Evolutionary conservation across 2,888 invertebrate species (phyloP), one percentile per base, ranked within the genome.

Genomic region (Ormyrus labotus): DNA sequence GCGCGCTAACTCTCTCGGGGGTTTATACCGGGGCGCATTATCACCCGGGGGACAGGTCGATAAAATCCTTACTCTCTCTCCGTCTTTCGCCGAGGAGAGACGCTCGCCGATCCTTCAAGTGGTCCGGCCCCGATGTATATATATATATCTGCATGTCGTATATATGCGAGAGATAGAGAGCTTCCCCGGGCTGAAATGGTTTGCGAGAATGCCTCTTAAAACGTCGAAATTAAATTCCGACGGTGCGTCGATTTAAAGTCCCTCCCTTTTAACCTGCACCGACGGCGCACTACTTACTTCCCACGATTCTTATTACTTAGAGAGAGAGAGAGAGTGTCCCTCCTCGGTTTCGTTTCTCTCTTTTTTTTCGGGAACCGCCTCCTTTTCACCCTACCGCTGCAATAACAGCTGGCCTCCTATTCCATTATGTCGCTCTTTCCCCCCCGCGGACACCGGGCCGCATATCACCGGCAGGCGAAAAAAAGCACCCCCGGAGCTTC

Each of bases 171-270:
- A 19, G 55, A 73, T 68, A 55, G 11, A 68, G 57, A 34, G 60
- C 9, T 57, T 77, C 78, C 70, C 34, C 51, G 58, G 58, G 82
- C 72, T 69, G 80, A 80, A 74, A 82, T 83, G 83, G 84, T 78
- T 74, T 67, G 78, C 78, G 78, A 74, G 83, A 81, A 83, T 83
- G 81, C 85, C 87, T 86, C 87, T 87, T 87, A 87, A 88, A 88
- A 88, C 85, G 88, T 87, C 85, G 86, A 89, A 89, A 89, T 89
- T 88, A 89, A 89, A 89, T 89, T 89, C 89, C 89, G 84, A 77
- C 83, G 83, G 83, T 81, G 85, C 82, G 79, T 73, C 84, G 84
- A 84, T 86, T 86, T 85, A 85, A 85, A 84, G 85, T 84, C 84
- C 84, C 85, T 84, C 81, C 79, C 77, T 68, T 77, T 70, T 45